These are phyloP conservation scores for Manduca sexta DNA, from an alignment of 1,140 invertebrate genomes.

Conservation along the genomic window DNA sequence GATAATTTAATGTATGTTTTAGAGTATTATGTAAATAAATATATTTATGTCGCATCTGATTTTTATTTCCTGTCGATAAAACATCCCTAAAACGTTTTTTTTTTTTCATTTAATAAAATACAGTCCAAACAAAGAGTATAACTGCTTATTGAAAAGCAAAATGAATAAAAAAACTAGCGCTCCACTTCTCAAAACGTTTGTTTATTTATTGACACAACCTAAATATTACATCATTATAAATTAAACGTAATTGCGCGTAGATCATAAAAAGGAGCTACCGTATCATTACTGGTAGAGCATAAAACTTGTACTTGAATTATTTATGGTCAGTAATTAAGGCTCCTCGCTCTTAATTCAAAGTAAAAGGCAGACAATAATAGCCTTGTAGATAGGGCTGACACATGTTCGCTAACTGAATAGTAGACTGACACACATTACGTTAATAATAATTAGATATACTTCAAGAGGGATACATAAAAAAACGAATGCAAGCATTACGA, in stretches of 20 bases:
- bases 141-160: no score
- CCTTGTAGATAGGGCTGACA: conserved; percentile 35
- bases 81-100: no score
- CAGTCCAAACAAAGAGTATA: no score
- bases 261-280: neutral
- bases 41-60: conserved; percentile 11
- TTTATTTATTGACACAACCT: no score
- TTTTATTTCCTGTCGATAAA: no score
- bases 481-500: no score
- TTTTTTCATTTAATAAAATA: no score
- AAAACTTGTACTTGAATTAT: conserved; percentile 21
- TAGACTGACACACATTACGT: no score
- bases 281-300: neutral
- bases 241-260: neutral
- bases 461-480: neutral
- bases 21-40: conserved; percentile 39
- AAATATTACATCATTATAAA: no score
- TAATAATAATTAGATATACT: neutral
- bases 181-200: no score
- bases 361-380: conserved; percentile 38
- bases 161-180: no score
- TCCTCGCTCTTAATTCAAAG: conserved; percentile 34
- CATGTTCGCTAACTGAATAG: conserved; percentile 13
- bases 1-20: conserved; percentile 10
- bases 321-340: conserved; percentile 40